phyloP scores from a whole-genome alignment of 2,888 invertebrate species.

The Pheosia gnoma region DNA sequence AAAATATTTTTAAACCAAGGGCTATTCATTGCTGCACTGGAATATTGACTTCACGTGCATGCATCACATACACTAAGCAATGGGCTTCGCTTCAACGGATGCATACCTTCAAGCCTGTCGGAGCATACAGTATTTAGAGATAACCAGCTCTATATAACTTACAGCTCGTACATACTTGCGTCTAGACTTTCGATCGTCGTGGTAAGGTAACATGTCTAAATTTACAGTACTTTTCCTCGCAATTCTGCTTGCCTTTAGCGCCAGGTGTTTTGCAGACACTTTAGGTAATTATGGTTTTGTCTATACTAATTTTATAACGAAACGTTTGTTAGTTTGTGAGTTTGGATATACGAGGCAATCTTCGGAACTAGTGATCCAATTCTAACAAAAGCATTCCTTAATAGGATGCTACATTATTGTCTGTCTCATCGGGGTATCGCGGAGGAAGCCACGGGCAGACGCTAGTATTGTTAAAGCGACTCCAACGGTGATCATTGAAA shows the following conservation, averaged over 20 bases:
- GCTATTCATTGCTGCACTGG: background rate
- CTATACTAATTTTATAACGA: too few relatives aligned
- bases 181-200: slow-evolving; percentile 8
- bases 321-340: too few relatives aligned
- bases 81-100: slow-evolving; percentile 30
- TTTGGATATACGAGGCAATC: too few relatives aligned
- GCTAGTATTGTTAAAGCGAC: too few relatives aligned
- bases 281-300: slow-evolving; percentile 18
- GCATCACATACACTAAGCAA: slow-evolving; percentile 14
- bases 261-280: slow-evolving; percentile 27
- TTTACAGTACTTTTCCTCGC: slow-evolving; percentile 17
- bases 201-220: slow-evolving; percentile 24
- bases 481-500: too few relatives aligned
- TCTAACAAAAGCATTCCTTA: too few relatives aligned
- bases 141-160: slow-evolving; percentile 27
- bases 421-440: too few relatives aligned
- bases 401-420: too few relatives aligned
- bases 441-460: too few relatives aligned
- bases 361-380: too few relatives aligned
- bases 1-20: too few relatives aligned
- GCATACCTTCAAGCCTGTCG: slow-evolving; percentile 45
- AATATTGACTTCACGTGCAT: background rate
- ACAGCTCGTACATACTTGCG: background rate
- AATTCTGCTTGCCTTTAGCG: slow-evolving; percentile 16
- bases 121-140: slow-evolving; percentile 42